Base-by-base conservation (phyloP, 2,113 vertebrate genomes). In the Beaufortia kweichowensis region DNA sequence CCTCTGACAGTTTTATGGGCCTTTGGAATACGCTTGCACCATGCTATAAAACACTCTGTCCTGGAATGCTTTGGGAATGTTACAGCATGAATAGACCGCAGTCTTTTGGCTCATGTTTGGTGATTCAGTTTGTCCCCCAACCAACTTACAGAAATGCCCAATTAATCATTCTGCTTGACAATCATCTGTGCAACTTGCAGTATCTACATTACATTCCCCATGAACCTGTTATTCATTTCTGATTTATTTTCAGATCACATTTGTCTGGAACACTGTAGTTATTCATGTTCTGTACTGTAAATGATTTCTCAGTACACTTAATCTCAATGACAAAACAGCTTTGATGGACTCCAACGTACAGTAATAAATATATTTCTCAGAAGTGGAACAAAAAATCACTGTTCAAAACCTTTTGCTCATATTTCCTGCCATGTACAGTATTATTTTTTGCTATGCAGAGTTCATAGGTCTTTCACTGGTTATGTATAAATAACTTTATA, bases 1-100 rank as follows among this genome's bases (percentile, higher is more conserved):
- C n/a, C 11, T n/a, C 12, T 57, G 79, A 76, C 82, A 81, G 73
- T 21, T 81, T 84, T 79, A 84, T 79, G 71, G 72, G 43, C 24
- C 57, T 76, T 65, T 53, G 29, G 76, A 71, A 79, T 74, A 48
- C 72, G 33, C 69, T 63, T 79, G 82, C 65, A 73, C 55, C 48
- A 29, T 21, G 71, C 79, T 50, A 77, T 79, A 81, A 84, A 81
- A 59, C 79, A 75, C 69, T 59, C 62, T 23, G 28, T 41, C 62
- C 60, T 41, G 66, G 61, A 65, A 63, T 77, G 69, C 33, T 43
- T 61, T 61, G 72, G 67, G 67, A 77, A 77, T 69, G 73, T 57
- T 8, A 15, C 17, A 24, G 48, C 55, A 66, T 82, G 67, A 33
- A 67, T 43, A 23, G 8, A 29, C 57, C 56, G 26, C 48, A 41